Evolutionary conservation across 2,113 vertebrate species (phyloP).

Genomic region (Anolis sagrei): DNA sequence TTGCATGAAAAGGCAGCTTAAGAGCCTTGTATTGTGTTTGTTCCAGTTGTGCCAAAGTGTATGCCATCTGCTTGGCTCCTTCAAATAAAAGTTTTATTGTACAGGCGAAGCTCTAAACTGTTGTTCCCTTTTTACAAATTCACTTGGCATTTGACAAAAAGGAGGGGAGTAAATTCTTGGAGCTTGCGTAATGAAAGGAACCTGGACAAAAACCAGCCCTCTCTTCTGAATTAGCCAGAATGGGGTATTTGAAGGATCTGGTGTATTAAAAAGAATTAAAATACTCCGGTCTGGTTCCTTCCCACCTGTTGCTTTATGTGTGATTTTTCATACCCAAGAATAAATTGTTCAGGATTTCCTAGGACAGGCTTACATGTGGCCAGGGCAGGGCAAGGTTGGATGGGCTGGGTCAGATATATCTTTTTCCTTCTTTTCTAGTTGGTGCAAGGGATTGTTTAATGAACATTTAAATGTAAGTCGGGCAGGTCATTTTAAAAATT

Average conservation of each 20-base stretch:
- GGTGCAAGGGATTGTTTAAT: not conserved
- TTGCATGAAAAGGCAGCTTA: conserved; percentile 25
- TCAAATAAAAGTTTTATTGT: conserved; percentile 37
- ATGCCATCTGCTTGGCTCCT: conserved; percentile 28
- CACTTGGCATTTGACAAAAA: conserved; percentile 29
- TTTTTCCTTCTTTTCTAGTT: not conserved
- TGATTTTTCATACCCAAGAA: not conserved
- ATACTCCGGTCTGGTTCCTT: not conserved
- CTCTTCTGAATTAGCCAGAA: not conserved
- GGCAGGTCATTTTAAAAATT: not conserved
- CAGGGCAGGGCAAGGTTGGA: not conserved
- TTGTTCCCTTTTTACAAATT: conserved; percentile 30
- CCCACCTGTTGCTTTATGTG: not conserved
- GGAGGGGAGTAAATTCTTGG: conserved; percentile 26
- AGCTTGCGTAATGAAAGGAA: conserved; percentile 20
- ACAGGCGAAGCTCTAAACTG: conserved; percentile 9
- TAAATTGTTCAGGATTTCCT: not conserved
- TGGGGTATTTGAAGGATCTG: not conserved
- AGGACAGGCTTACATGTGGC: not conserved
- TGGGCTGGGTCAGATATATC: not conserved
- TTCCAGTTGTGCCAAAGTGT: conserved; percentile 8
- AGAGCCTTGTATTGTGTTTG: not conserved
- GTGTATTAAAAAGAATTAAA: not conserved
- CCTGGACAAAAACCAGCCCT: conserved; percentile 8
- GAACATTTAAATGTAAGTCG: not conserved